Conservation (phyloP, 2,888 invertebrate species). For the Carpatolechia fugitivella region DNA sequence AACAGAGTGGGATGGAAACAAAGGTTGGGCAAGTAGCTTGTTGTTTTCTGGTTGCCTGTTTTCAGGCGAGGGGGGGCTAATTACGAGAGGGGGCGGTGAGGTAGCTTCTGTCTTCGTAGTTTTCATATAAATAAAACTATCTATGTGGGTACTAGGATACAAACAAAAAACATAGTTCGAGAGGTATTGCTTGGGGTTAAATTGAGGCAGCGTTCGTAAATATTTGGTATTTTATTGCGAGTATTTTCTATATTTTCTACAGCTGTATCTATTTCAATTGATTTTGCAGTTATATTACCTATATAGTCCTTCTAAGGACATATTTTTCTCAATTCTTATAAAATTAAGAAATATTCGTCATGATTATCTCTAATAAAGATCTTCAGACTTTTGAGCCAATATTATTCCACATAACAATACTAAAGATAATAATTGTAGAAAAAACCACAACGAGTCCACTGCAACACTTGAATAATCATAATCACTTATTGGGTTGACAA, state of each 20-base stretch:
- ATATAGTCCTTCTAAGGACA: not conserved
- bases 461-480: slow-evolving; percentile 46
- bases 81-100: slow-evolving; percentile 37
- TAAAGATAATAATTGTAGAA: slow-evolving; percentile 17
- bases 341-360: not conserved
- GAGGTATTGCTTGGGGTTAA: no score
- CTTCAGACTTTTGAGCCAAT: slow-evolving; percentile 30
- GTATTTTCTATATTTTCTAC: no score
- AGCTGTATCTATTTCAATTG: no score
- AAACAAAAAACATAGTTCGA: no score
- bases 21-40: slow-evolving; percentile 37
- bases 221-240: no score
- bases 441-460: slow-evolving; percentile 24
- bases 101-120: slow-evolving; percentile 39
- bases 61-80: slow-evolving; percentile 45
- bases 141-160: no score
- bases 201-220: no score
- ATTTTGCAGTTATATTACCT: no score
- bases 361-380: slow-evolving; percentile 7
- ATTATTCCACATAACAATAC: slow-evolving; percentile 19
- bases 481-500: slow-evolving; percentile 45
- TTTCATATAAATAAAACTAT: no score
- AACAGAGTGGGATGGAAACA: slow-evolving; percentile 22
- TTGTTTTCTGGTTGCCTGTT: slow-evolving; percentile 54
- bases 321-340: not conserved